A percentile compares a stretch with the other conserved stretches of the same genome.
Evolutionary conservation across 2,888 invertebrate species (phyloP).

Genomic region (Acanthosoma haemorrhoidale): DNA sequence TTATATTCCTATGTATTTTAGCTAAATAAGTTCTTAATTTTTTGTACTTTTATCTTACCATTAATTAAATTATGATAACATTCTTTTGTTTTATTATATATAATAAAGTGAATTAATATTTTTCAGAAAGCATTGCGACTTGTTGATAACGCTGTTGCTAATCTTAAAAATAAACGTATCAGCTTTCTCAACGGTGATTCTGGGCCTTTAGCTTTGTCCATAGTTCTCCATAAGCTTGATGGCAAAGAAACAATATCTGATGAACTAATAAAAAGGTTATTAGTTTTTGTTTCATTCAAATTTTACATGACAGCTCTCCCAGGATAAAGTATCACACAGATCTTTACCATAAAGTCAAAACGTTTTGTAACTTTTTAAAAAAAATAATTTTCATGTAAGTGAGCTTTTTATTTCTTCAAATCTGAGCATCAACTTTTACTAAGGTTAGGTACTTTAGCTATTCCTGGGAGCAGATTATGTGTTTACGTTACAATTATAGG

Average conservation of each 20-base stretch:
- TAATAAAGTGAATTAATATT: background rate
- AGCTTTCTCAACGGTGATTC: slow-evolving; percentile 66
- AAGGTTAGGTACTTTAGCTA: too few species aligned
- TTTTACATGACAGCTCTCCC: too few species aligned
- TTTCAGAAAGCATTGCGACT: slow-evolving; percentile 49
- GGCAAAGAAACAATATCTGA: slow-evolving; percentile 16
- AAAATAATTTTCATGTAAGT: background rate
- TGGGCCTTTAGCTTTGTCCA: slow-evolving; percentile 60
- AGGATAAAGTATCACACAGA: background rate
- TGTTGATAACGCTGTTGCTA: slow-evolving; percentile 47
- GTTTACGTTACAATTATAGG: too few species aligned
- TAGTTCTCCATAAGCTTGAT: slow-evolving; percentile 56
- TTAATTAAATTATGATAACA: too few species aligned
- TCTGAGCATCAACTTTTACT: too few species aligned
- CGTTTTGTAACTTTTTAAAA: background rate
- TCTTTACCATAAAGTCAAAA: background rate
- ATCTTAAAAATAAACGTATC: slow-evolving; percentile 48
- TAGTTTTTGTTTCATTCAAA: background rate
- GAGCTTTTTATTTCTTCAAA: background rate
- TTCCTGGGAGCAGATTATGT: too few species aligned
- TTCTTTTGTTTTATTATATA: too few species aligned
- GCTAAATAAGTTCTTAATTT: too few species aligned
- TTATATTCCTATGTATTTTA: too few species aligned
- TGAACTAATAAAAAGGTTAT: slow-evolving; percentile 5
- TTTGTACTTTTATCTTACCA: background rate